Evolutionary conservation across 2,888 invertebrate species (phyloP).

Genomic region (Andrena praecox): DNA sequence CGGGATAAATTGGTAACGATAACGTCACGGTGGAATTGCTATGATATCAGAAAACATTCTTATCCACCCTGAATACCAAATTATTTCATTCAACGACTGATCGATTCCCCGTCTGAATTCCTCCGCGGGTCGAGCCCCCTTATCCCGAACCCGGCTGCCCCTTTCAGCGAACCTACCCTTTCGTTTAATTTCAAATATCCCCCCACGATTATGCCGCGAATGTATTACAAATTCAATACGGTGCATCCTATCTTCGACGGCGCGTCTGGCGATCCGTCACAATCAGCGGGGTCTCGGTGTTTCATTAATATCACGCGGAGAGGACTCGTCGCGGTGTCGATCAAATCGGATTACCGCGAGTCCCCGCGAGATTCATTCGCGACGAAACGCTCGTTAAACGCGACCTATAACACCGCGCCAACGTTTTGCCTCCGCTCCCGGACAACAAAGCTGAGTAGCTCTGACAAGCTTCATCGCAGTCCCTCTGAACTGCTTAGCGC

Average conservation of each 20-base stretch:
- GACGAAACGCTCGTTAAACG: background rate
- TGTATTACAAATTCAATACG: background rate
- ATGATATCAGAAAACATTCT: slow-evolving; percentile 30
- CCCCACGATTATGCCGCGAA: background rate
- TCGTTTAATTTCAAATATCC: background rate
- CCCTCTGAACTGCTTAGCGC: background rate
- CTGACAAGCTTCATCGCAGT: background rate
- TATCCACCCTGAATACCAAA: slow-evolving; percentile 25
- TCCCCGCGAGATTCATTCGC: background rate
- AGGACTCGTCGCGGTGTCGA: background rate
- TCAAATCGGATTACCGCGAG: background rate
- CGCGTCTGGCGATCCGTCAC: background rate
- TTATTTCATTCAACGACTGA: slow-evolving; percentile 23
- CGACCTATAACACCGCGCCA: background rate
- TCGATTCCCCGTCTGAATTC: slow-evolving; percentile 17
- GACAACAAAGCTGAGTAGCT: background rate
- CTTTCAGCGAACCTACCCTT: background rate
- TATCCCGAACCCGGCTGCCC: background rate
- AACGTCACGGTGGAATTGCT: slow-evolving; percentile 29
- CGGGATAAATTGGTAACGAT: slow-evolving; percentile 25
- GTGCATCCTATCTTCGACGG: background rate
- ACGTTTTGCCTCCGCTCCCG: background rate
- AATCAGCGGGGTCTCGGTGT: background rate
- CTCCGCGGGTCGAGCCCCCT: background rate
- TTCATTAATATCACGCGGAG: background rate